phyloP scores from a whole-genome alignment of 2,113 vertebrate species.

The Anthoscopus minutus region DNA sequence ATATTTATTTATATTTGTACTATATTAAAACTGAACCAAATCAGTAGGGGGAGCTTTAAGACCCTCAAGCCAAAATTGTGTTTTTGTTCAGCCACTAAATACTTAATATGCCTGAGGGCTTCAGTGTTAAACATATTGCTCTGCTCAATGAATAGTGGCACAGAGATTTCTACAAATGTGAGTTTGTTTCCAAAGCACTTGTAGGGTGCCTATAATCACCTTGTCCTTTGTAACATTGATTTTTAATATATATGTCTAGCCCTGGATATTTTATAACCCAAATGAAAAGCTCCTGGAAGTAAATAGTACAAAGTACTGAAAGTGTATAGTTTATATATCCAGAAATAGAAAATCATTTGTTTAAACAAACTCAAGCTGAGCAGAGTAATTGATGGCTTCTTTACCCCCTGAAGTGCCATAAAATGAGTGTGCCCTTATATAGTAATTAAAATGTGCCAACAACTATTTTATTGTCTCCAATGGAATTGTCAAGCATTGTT shows the following conservation, averaged over 20 bases:
- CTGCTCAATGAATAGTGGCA: not conserved
- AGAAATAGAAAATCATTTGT: constrained; percentile 58
- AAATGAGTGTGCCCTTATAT: constrained; percentile 50
- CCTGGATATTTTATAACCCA: constrained; percentile 1
- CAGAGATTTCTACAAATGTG: constrained; percentile 37
- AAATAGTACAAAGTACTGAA: constrained; percentile 9
- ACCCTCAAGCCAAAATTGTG: not conserved
- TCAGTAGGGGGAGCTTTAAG: constrained; percentile 31
- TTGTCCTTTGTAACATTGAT: constrained; percentile 44
- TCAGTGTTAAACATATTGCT: constrained; percentile 20
- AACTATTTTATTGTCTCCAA: constrained; percentile 41
- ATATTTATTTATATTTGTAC: not conserved
- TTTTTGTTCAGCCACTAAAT: not conserved
- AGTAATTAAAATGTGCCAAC: constrained; percentile 65
- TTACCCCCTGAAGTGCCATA: constrained; percentile 35
- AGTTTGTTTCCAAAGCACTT: constrained; percentile 43
- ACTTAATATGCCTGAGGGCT: not conserved
- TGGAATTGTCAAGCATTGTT: constrained; percentile 39
- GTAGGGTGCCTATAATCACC: constrained; percentile 18
- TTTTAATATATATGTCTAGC: constrained; percentile 40
- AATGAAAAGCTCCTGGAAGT: constrained; percentile 25
- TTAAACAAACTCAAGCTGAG: constrained; percentile 61
- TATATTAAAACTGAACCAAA: not conserved
- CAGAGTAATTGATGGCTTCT: constrained; percentile 52
- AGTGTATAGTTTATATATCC: not conserved